phyloP scores from a whole-genome alignment of 2,888 invertebrate genomes.

The Opisthograptis luteolata region DNA sequence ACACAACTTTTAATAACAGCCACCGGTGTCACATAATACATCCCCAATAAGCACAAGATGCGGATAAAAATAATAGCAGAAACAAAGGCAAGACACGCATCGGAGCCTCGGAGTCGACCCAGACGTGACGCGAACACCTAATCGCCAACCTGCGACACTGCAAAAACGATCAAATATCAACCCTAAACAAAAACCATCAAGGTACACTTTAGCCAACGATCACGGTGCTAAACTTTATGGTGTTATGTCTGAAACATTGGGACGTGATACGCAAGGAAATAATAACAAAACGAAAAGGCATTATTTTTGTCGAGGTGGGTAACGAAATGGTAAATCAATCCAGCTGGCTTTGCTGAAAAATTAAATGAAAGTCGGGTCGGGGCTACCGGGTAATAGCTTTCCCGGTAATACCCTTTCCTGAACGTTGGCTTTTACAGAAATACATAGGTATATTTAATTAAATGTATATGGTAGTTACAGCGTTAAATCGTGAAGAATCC shows the following conservation, averaged over 20 bases:
- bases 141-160: slow-evolving; percentile 52
- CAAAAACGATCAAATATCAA: slow-evolving; percentile 42
- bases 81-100: slow-evolving; percentile 64
- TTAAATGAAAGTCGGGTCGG: slow-evolving; percentile 22
- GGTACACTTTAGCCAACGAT: slow-evolving; percentile 22
- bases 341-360: slow-evolving; percentile 42
- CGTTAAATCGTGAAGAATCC: no score
- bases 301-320: slow-evolving; percentile 44
- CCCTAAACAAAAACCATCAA: slow-evolving; percentile 48
- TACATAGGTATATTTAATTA: no score
- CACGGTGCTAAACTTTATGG: slow-evolving; percentile 39
- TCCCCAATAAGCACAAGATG: slow-evolving; percentile 71
- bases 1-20: slow-evolving; percentile 35
- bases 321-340: slow-evolving; percentile 52
- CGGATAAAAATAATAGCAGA: slow-evolving; percentile 71
- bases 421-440: background rate
- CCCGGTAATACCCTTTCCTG: background rate
- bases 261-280: slow-evolving; percentile 68
- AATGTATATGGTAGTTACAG: no score
- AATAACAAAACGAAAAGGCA: slow-evolving; percentile 56
- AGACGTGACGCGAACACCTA: slow-evolving; percentile 67
- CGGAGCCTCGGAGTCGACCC: slow-evolving; percentile 28
- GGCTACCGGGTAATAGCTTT: background rate
- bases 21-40: slow-evolving; percentile 63
- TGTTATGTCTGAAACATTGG: slow-evolving; percentile 55